phyloP scores from a whole-genome alignment of 1,140 invertebrate species.

The Oryzaephilus surinamensis region DNA sequence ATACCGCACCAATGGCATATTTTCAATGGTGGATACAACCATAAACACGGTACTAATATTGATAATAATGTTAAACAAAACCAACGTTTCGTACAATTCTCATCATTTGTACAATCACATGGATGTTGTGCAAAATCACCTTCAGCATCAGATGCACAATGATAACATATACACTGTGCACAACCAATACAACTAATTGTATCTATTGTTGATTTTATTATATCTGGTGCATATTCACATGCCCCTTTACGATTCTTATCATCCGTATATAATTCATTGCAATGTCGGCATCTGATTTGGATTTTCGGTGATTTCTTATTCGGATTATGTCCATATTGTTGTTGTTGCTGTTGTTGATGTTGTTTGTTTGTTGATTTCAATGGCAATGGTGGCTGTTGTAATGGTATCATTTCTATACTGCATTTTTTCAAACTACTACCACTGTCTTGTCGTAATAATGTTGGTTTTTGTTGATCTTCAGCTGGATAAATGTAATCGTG shows the following conservation, averaged over 20 bases:
- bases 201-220: slow-evolving; percentile 67
- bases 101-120: slow-evolving; percentile 56
- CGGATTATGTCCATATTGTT: too few relatives aligned
- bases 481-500: slow-evolving; percentile 79
- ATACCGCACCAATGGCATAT: slow-evolving; percentile 75
- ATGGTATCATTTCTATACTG: slow-evolving; percentile 25
- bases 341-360: slow-evolving; percentile 66
- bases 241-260: slow-evolving; percentile 72
- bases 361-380: slow-evolving; percentile 52
- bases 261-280: slow-evolving; percentile 56
- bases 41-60: slow-evolving; percentile 82
- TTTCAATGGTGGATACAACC: slow-evolving; percentile 80
- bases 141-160: slow-evolving; percentile 81
- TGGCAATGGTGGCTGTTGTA: slow-evolving; percentile 38
- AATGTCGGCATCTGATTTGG: slow-evolving; percentile 16
- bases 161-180: slow-evolving; percentile 76
- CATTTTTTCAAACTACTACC: slow-evolving; percentile 50
- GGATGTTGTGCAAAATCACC: slow-evolving; percentile 70
- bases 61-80: slow-evolving; percentile 74
- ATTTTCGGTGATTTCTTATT: slow-evolving; percentile 28
- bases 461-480: slow-evolving; percentile 44
- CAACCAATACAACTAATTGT: slow-evolving; percentile 73
- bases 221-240: slow-evolving; percentile 84
- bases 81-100: slow-evolving; percentile 59
- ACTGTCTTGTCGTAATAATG: slow-evolving; percentile 42